These are phyloP conservation scores for Passer montanus DNA, from an alignment of 2,113 vertebrate species.

Conservation along the genomic window DNA sequence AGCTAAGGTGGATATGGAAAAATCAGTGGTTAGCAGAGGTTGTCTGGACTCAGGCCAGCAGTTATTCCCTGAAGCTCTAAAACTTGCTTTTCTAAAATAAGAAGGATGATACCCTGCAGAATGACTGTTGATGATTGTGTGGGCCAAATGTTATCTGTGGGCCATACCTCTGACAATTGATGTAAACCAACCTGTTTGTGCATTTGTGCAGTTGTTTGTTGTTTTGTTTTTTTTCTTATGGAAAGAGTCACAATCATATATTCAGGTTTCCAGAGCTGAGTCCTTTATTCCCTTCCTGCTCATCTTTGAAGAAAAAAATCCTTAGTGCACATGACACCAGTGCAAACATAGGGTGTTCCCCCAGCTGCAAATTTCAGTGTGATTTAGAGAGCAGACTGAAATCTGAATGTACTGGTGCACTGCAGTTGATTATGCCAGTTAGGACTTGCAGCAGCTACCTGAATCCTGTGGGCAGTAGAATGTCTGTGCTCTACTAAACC, in stretches of 20 bases:
- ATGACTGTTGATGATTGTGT: rapidly evolving
- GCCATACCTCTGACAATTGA: not conserved
- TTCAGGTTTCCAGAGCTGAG: not conserved
- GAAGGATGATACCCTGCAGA: not conserved
- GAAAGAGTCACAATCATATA: not conserved
- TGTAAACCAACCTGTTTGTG: not conserved
- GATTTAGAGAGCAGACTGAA: not conserved
- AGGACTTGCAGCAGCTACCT: not conserved
- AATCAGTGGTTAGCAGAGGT: not conserved
- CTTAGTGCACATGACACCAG: not conserved
- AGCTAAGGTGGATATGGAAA: not conserved
- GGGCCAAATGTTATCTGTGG: not conserved
- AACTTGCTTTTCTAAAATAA: not conserved
- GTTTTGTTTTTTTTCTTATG: no score
- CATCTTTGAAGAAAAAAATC: not conserved
- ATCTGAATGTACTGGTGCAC: not conserved
- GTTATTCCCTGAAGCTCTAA: not conserved
- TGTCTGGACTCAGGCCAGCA: not conserved
- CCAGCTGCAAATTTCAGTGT: not conserved
- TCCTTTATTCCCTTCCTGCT: not conserved
- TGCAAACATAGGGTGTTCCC: not conserved
- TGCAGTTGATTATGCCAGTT: not conserved
- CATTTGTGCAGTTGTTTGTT: not conserved
- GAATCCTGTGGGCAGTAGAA: not conserved
- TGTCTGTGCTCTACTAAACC: not conserved